Base-by-base conservation (phyloP, 2,888 invertebrate species). In the Heliconius hortense region DNA sequence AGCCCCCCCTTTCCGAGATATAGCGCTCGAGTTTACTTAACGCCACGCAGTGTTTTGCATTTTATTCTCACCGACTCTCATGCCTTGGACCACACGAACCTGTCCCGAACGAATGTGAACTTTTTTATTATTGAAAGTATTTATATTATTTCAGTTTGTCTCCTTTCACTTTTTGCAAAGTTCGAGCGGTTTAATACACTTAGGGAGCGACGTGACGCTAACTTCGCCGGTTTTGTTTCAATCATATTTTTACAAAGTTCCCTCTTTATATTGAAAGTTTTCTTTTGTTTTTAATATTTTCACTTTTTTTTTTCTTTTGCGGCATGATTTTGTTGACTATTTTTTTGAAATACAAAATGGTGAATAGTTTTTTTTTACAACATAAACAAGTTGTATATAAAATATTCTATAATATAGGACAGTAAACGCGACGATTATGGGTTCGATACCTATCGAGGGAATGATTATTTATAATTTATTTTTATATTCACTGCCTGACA, bases 81-180 rank as follows among this genome's bases (percentile, higher is more conserved):
- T 81, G 24, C 48, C 80, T 82, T 81, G 81, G 13, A 76, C 86
- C 88, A 80, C 76, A 76, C 81, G 81, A 84, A 84, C 82, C 84
- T 84, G 84, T 82, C 8, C n/a, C n/a, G 56, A n/a, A 78, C 84
- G 88, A 87, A 90, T 89, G 89, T 84, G 84, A 91, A 91, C 88
- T 92, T 93, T 66, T 93, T 91, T 93, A 91, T 92, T 89, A 93
- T 92, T 89, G 90, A 89, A 91, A 90, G 91, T 93, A 93, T 93
- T 91, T 92, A 91, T 92, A 90, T 92, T 91, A 92, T 92, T 90
- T 92, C 87, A 90, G 84, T 88, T 88, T 89, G 90, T 91, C 89
- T 88, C 86, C 87, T 89, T 89, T 89, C 85, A 87, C 87, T 90
- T 90, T 89, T 84, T 83, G 81, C 80, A 81, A 92, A 90, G 87